Evolutionary conservation across 2,888 invertebrate genomes (phyloP), one percentile per base, ranked within the genome.

Genomic region (Drosophila fulvimacula): DNA sequence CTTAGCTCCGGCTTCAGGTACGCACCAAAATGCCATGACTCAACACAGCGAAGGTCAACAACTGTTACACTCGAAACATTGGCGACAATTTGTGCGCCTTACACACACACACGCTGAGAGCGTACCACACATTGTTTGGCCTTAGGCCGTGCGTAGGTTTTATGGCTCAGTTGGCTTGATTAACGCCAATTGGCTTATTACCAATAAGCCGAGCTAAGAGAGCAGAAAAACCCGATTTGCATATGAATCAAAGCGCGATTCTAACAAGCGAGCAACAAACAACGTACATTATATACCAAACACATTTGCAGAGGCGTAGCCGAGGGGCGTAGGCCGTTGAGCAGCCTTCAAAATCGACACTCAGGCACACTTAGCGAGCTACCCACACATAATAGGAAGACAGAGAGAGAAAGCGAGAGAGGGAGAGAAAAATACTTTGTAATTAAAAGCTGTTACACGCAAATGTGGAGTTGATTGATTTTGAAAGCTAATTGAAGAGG

Each of bases 171-270:
- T 71, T 80, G 60, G 65, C 82, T 87, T 89, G 88, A 89, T 83
- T 89, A 81, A 89, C 85, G 82, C 82, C 83, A 83, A 83, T 89
- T 84, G 88, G 83, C 82, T 76, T 78, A 89, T 87, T 89, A 87
- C 88, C 88, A 75, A 84, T 84, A 81, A 87, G 77, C 78, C 32
- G 34, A 36, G 61, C 56, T 36, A 17, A 66, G 66, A 46, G 32
- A 34, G 32, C 46, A 66, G 64, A 73, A 71, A 75, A 72, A 78
- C 79, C 58, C 73, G 89, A 69, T 89, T 83, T 89, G 76, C 88
- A 89, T 83, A 71, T 83, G 74, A 83, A 72, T 60, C 66, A 55
- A 78, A 74, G 79, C 73, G 67, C 62, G 84, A 68, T 84, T 84
- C 83, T 89, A 84, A 89, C 85, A 72, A 75, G 69, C 81, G 58